phyloP scores from a whole-genome alignment of 2,888 invertebrate species.

The Ichneumoninae sp. region DNA sequence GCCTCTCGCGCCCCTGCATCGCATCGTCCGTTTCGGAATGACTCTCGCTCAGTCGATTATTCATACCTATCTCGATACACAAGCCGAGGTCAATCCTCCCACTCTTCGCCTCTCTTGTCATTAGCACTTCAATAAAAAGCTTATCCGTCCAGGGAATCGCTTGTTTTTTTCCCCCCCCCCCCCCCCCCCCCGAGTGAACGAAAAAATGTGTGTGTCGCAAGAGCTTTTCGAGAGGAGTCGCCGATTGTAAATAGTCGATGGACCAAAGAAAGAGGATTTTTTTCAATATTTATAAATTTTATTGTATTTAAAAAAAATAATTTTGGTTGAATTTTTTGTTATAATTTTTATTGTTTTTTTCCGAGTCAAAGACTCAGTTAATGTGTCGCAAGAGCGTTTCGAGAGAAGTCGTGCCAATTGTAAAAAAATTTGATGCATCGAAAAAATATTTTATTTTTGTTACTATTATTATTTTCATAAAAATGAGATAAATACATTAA shows the following conservation, averaged over 20 bases:
- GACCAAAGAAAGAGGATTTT: not conserved
- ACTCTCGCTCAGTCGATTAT: not conserved
- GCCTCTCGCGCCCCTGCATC: not conserved
- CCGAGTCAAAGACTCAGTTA: not conserved
- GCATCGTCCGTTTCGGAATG: not conserved
- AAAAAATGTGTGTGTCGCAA: not conserved
- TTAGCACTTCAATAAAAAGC: conserved; percentile 23
- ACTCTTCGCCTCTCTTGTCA: not conserved
- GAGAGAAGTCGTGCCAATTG: not conserved
- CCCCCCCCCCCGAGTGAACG: not conserved
- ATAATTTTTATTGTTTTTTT: no score
- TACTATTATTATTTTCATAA: not conserved
- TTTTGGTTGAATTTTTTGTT: no score
- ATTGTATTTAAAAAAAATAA: no score
- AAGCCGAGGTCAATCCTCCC: not conserved
- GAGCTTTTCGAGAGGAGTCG: not conserved
- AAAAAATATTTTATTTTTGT: not conserved
- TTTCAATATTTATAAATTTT: not conserved
- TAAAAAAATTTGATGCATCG: not conserved
- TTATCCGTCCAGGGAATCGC: conserved; percentile 5
- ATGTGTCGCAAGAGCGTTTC: not conserved
- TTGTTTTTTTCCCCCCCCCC: not conserved
- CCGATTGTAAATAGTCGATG: not conserved
- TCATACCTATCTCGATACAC: conserved; percentile 12
- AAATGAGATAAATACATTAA: not conserved